phyloP scores from a whole-genome alignment of 1,140 invertebrate genomes.

The Homalodisca vitripennis region DNA sequence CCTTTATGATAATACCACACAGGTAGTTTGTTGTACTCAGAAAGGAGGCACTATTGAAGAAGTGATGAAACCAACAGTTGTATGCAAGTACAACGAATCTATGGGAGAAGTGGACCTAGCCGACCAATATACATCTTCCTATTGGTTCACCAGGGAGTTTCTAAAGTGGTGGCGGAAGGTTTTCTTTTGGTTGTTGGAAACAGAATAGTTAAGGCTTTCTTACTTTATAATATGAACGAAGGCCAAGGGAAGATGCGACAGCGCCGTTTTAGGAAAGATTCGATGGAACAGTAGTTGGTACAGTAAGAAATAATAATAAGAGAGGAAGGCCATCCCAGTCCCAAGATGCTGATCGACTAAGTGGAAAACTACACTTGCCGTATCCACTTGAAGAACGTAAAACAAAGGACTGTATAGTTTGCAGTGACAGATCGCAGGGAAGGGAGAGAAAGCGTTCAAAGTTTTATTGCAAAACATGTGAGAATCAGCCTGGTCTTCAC shows the following conservation, averaged over 20 bases:
- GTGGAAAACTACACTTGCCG: slow-evolving; percentile 23
- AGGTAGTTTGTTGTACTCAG: not conserved
- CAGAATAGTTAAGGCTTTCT: slow-evolving; percentile 16
- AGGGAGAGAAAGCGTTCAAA: not conserved
- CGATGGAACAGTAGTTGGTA: slow-evolving; percentile 16
- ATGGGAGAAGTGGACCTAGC: slow-evolving; percentile 19
- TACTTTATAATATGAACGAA: not conserved
- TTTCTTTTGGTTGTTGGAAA: slow-evolving; percentile 27
- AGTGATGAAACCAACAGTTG: slow-evolving; percentile 24
- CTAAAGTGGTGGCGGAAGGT: slow-evolving; percentile 32
- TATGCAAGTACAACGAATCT: too few relatives aligned
- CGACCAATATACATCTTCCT: slow-evolving; percentile 24
- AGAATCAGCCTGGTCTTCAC: slow-evolving; percentile 21
- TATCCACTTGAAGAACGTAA: not conserved
- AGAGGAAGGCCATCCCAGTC: not conserved
- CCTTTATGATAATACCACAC: not conserved
- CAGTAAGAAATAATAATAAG: slow-evolving; percentile 6
- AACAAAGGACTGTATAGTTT: slow-evolving; percentile 26
- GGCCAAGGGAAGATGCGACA: not conserved
- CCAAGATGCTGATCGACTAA: slow-evolving; percentile 16
- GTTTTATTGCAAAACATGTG: slow-evolving; percentile 23
- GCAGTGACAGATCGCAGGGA: slow-evolving; percentile 2
- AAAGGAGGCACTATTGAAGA: not conserved
- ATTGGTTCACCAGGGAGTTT: slow-evolving; percentile 6
- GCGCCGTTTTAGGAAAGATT: slow-evolving; percentile 15